Conservation (phyloP, 1,140 invertebrate species). For the Pissodes strobi region DNA sequence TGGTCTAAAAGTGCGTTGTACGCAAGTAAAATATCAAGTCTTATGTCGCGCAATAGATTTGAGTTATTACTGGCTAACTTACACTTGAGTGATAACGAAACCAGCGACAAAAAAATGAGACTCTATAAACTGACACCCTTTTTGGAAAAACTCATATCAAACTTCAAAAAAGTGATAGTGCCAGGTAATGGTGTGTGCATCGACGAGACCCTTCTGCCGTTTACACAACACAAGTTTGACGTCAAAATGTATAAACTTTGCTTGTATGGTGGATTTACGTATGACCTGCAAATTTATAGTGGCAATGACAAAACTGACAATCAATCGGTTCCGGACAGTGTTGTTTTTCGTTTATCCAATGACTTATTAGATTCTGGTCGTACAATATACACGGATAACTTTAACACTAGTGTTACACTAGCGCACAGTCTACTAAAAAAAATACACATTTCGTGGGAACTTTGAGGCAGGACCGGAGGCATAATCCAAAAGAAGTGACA, state of each 20-base stretch:
- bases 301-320: constrained; percentile 17
- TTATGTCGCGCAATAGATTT: no score
- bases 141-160: not conserved
- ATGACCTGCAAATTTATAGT: constrained; percentile 6
- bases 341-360: constrained; percentile 1
- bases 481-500: constrained; percentile 50
- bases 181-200: constrained; percentile 15
- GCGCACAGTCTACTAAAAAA: constrained; percentile 42
- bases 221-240: constrained; percentile 20
- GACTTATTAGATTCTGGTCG: constrained; percentile 8
- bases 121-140: constrained; percentile 14
- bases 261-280: not conserved
- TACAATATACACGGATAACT: constrained; percentile 46
- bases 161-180: constrained; percentile 1
- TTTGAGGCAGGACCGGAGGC: constrained; percentile 51
- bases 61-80: not conserved
- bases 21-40: no score
- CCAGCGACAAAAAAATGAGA: not conserved
- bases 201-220: constrained; percentile 23
- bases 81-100: constrained; percentile 25
- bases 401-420: constrained; percentile 54
- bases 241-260: constrained; percentile 15
- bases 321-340: not conserved
- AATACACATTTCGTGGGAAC: constrained; percentile 59
- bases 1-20: no score